Evolutionary conservation across 30 jellyfish, hydroid and myxozoan species (phyloP).

Genomic region (Nemopilema nomurai): DNA sequence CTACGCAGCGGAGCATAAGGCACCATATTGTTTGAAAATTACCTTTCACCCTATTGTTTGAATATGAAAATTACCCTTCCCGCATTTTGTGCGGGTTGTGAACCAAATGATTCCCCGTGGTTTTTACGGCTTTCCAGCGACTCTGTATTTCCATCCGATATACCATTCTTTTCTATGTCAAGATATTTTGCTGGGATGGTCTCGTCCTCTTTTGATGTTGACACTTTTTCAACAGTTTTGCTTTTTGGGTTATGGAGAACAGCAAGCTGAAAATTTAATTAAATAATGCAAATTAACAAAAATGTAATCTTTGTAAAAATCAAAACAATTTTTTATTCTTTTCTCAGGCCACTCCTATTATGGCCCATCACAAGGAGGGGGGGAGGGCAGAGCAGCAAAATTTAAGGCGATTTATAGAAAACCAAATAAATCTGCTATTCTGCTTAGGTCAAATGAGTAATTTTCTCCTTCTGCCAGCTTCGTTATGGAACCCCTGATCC

Average conservation of each 20-base stretch:
- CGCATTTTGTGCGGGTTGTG: constrained; percentile 27
- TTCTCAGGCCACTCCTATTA: too few relatives aligned
- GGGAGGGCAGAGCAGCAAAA: too few relatives aligned
- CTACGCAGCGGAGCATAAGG: constrained; percentile 9
- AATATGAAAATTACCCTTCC: constrained; percentile 35
- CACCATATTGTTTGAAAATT: not conserved
- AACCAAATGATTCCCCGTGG: not conserved
- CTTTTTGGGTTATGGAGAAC: constrained; percentile 48
- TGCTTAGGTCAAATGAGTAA: too few relatives aligned
- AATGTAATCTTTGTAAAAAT: too few relatives aligned
- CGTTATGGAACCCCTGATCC: too few relatives aligned
- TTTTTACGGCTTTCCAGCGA: not conserved
- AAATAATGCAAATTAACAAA: constrained; percentile 5
- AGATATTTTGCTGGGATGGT: constrained; percentile 14
- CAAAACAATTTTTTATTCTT: too few relatives aligned
- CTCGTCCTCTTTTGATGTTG: constrained; percentile 27
- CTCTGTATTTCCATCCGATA: constrained; percentile 55
- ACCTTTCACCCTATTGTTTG: not conserved
- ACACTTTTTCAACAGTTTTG: constrained; percentile 43
- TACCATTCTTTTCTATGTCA: constrained; percentile 6
- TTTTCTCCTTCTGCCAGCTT: too few relatives aligned
- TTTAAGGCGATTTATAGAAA: too few relatives aligned
- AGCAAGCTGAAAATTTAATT: constrained; percentile 45
- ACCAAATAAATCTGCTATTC: too few relatives aligned
- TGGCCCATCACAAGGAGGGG: too few relatives aligned